phyloP scores from a whole-genome alignment of 2,113 vertebrate genomes.

The Barbus barbus region DNA sequence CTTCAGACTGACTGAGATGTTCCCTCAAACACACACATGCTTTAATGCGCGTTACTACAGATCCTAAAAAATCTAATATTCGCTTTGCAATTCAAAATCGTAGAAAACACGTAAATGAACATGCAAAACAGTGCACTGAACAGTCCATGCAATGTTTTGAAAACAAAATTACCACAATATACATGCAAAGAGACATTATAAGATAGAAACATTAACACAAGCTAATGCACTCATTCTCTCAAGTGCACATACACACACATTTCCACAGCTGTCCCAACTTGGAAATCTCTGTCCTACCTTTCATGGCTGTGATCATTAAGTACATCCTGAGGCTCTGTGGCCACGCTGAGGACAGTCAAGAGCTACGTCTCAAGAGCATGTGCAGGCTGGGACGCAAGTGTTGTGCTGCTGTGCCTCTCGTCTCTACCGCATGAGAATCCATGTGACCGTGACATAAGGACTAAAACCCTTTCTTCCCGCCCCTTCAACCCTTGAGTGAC shows the following conservation, averaged over 20 bases:
- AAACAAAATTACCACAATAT: conserved; percentile 13
- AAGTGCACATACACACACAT: background rate
- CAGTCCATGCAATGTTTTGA: background rate
- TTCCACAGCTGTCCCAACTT: background rate
- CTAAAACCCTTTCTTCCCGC: conserved; percentile 64
- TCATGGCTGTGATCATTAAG: conserved; percentile 89
- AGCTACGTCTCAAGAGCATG: conserved; percentile 16
- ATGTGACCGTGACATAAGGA: conserved; percentile 79
- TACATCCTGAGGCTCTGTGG: conserved; percentile 79
- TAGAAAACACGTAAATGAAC: conserved; percentile 19
- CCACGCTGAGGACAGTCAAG: conserved; percentile 52
- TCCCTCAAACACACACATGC: background rate
- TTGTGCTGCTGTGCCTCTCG: conserved; percentile 54
- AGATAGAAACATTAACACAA: background rate
- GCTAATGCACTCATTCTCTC: background rate
- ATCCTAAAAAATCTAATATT: conserved; percentile 1
- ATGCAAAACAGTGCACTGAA: conserved; percentile 7
- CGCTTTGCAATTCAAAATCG: conserved; percentile 29
- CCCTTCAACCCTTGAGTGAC: conserved; percentile 61
- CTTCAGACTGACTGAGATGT: background rate
- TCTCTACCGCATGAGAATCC: conserved; percentile 80
- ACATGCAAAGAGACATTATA: background rate
- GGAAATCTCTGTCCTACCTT: conserved; percentile 75
- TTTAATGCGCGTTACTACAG: background rate
- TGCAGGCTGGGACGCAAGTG: background rate